Evolutionary conservation across 1,140 invertebrate species (phyloP), one percentile per base, ranked within the genome.

Genomic region (Phocides pigmalion): DNA sequence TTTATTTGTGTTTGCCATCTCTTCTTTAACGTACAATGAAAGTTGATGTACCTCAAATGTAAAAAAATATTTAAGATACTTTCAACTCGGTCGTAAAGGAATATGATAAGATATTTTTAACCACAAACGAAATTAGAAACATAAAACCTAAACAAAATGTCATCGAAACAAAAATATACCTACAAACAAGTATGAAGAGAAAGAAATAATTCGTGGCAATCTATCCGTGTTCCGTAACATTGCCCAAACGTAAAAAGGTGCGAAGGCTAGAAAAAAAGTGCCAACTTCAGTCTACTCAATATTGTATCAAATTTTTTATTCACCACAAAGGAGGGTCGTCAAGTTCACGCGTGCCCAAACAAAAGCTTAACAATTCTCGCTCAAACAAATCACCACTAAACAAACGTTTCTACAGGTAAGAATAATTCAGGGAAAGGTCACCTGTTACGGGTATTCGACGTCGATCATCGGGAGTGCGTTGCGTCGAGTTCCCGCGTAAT

Each of bases 351-450:
- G 61, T 77, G 65, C 66, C 70, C 67, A 70, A 75, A 79, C 75
- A 76, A 84, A 81, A 74, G 74, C 76, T 72, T 72, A 69, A 67
- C 79, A 84, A 84, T 84, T 84, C 79, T 78, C 81, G 67, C 72
- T 76, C 73, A 81, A 84, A 89, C 82, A 87, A 90, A 87, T 89
- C 83, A 86, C 81, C 79, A 80, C 81, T 85, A 87, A 87, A 87
- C 82, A 85, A 87, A 87, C 79, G 72, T 84, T 85, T 87, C 82
- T 82, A 82, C 82, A 84, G 85, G 81, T 87, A 87, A 73, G 76
- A 87, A 89, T 90, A 89, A 88, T 88, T 88, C 81, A 87, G 71
- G 63, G 75, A 89, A 89, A 90, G 87, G 87, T 90, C 87, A 90
- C 87, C 81, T 88, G 85, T 89, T 87, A 84, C 76, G 78, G 81